Evolutionary conservation across 2,797 vertebrate species (phyloP).

Genomic region (Danio aesculapii): DNA sequence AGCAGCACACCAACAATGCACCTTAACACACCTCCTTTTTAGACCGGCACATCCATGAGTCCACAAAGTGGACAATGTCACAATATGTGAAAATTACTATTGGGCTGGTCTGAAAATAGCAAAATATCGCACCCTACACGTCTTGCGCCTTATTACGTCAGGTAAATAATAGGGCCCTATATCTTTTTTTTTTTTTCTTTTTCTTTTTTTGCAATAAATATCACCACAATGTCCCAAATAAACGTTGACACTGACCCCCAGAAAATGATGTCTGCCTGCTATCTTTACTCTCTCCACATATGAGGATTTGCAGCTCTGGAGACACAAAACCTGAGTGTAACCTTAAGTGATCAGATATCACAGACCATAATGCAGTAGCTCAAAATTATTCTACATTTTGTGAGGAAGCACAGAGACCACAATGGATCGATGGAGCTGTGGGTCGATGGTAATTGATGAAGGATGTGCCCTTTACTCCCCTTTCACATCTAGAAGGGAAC

Average conservation of each 20-base stretch:
- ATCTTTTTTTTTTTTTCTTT: no score
- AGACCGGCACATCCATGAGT: no score
- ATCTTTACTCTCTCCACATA: neutral
- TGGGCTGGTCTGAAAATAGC: no score
- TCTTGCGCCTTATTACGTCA: no score
- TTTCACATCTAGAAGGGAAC: constrained; percentile 4
- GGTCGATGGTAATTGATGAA: constrained; percentile 20
- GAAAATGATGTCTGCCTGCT: neutral
- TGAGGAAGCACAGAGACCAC: constrained; percentile 22
- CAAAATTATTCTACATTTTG: neutral
- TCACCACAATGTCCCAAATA: no score
- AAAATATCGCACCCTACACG: no score
- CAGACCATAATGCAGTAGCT: constrained; percentile 1
- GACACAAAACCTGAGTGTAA: constrained; percentile 10
- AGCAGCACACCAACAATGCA: no score
- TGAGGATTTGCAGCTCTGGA: neutral
- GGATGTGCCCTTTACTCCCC: neutral
- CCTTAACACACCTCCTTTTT: no score
- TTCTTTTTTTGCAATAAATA: no score
- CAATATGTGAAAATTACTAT: no score
- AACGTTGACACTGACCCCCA: neutral
- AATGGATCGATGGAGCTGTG: constrained; percentile 3
- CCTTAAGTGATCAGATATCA: constrained; percentile 8
- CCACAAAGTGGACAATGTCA: no score
- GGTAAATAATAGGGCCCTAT: no score